Base-by-base conservation (phyloP, 1,140 invertebrate genomes). In the Procambarus clarkii region DNA sequence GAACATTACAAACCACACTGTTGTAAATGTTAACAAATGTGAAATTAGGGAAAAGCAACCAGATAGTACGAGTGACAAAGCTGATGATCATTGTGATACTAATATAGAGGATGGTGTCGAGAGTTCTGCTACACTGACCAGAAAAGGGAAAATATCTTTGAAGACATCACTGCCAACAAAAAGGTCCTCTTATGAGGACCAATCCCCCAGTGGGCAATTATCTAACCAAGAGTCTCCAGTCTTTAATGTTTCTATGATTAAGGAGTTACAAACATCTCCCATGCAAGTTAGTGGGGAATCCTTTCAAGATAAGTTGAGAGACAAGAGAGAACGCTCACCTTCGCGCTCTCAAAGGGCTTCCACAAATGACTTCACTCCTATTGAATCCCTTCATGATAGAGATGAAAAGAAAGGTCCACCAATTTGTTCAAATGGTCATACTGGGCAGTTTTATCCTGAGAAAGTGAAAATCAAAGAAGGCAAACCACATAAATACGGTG, bases 171-270 rank as follows among this genome's bases (percentile, higher is more conserved):
- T 69, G 34, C 78, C 90, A n/a, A 81, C 78, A 24, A 91, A 87
- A 69, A 50, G 77, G 15, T 24, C 84, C 2, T 64, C 78, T 82
- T 71, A 81, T 71, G 84, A 91, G 76, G 90, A 91, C 48, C 46
- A 44, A 3, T 91, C 90, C 45, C 90, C 90, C 44, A 79, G 46
- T 74, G 84, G 82, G 15, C 88, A 77, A 48, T 24, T 91, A 44
- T 91, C 90, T 48, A 91, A 74, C 46, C 90, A 91, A 45, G 84
- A 91, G 78, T 91, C 90, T 54, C 90, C 90, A 11, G 90, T 91
- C 21, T 91, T 91, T 69, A 91, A 91, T 91, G 90, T 91, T 9
- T 86, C 77, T 76, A 91, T 91, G 90, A 91, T 91, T 21, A 91
- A 91, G n/a, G 90, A 91, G 44, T 58, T 91, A 8, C 90, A 91